Percentiles rank a stretch among this genome's conserved stretches.
Conservation (phyloP, 2,113 vertebrate species). For the Cyanistes caeruleus region DNA sequence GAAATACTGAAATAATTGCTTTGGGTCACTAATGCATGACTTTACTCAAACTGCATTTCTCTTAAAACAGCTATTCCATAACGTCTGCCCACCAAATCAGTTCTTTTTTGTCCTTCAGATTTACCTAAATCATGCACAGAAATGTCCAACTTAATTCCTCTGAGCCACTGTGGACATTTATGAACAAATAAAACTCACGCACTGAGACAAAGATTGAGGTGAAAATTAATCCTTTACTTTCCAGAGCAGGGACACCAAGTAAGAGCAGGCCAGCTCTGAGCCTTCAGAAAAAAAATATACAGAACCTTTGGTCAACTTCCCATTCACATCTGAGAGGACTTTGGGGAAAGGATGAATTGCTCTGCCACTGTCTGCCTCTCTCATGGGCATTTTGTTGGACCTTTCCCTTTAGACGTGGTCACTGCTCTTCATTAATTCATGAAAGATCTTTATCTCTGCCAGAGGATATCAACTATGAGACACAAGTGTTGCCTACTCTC, state of each 20-base stretch:
- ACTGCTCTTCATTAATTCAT: neutral
- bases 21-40: neutral
- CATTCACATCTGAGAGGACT: neutral
- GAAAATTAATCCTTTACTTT: neutral
- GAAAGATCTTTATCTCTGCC: neutral
- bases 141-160: neutral
- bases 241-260: neutral
- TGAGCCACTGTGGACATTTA: neutral
- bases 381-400: neutral
- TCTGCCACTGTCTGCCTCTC: neutral
- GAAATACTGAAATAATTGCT: neutral
- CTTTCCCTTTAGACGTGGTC: neutral
- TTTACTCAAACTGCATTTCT: neutral
- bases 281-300: neutral
- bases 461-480: neutral
- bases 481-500: neutral
- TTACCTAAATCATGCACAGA: neutral
- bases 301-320: neutral
- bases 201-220: neutral
- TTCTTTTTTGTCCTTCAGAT: neutral
- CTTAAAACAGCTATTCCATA: neutral
- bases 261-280: neutral
- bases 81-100: neutral
- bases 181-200: neutral
- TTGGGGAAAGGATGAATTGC: neutral